Evolutionary conservation across 2,797 vertebrate genomes (phyloP).

Genomic region (Liasis olivaceus): DNA sequence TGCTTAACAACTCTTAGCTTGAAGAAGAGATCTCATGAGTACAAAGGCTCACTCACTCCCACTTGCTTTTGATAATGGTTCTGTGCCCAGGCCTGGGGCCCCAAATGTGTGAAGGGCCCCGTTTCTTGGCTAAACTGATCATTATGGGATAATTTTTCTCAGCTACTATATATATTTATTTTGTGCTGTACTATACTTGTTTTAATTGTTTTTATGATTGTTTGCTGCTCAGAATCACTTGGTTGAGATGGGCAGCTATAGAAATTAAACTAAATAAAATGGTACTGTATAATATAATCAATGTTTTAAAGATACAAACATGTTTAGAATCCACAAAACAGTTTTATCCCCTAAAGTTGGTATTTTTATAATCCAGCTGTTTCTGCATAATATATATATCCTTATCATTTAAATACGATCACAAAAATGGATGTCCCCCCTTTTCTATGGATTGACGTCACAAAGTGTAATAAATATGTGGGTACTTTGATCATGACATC

Average conservation of each 20-base stretch:
- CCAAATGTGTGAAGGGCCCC: too few relatives aligned
- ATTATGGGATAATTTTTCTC: too few relatives aligned
- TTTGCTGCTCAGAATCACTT: too few relatives aligned
- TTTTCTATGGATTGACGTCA: conserved; percentile 23
- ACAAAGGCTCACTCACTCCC: background rate
- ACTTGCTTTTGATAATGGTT: background rate
- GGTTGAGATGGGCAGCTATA: too few relatives aligned
- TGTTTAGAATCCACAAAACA: background rate
- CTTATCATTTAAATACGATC: conserved; percentile 30
- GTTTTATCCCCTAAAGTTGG: background rate
- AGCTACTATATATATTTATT: too few relatives aligned
- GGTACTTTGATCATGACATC: conserved; percentile 22
- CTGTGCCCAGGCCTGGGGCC: too few relatives aligned
- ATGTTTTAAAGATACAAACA: background rate
- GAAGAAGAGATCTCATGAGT: background rate
- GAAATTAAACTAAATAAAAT: too few relatives aligned
- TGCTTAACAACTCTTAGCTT: background rate
- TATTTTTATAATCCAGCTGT: background rate
- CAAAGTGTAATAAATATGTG: conserved; percentile 16
- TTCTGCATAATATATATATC: background rate
- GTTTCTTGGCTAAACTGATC: too few relatives aligned
- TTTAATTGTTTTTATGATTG: too few relatives aligned
- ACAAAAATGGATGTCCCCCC: background rate
- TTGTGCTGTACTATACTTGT: too few relatives aligned
- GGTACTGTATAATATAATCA: background rate